These are phyloP conservation scores for Diorhabda elongata DNA, from an alignment of 1,140 invertebrate genomes.

Conservation along the genomic window DNA sequence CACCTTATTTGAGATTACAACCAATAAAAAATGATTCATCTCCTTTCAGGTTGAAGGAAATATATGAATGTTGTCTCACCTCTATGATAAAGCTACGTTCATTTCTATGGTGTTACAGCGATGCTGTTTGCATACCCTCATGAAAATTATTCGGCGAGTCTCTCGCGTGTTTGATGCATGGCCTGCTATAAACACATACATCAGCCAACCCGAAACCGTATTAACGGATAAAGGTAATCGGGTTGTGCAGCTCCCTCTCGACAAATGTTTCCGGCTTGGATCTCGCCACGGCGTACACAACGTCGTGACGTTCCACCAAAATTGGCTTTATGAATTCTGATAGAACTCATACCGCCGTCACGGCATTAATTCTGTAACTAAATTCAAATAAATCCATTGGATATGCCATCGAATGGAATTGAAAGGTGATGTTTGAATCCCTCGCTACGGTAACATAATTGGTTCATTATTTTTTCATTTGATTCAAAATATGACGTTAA, in stretches of 20 bases:
- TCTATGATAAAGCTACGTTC: not conserved
- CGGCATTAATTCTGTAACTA: conserved; percentile 10
- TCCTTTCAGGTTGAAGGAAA: no score
- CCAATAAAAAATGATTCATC: no score
- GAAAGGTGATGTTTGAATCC: conserved; percentile 8
- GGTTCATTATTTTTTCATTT: no score
- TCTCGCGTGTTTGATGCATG: conserved; percentile 13
- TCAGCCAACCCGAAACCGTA: conserved; percentile 18
- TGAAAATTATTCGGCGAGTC: conserved; percentile 12
- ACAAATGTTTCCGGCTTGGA: conserved; percentile 15
- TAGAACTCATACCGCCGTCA: not conserved
- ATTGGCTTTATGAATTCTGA: conserved; percentile 19
- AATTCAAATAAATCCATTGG: conserved; percentile 14
- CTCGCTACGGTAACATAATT: no score
- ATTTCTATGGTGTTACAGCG: not conserved
- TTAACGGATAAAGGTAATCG: conserved; percentile 19
- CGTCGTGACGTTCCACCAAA: conserved; percentile 5
- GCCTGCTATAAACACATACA: conserved; percentile 17
- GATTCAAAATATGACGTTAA: no score
- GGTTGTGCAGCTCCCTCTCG: conserved; percentile 16
- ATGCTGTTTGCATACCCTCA: not conserved
- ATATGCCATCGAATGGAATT: not conserved
- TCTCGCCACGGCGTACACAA: conserved; percentile 4
- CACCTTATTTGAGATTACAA: no score
- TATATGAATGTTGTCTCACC: not conserved